Base-by-base conservation (phyloP, 2,888 invertebrate genomes). In the Pollenia labialis region DNA sequence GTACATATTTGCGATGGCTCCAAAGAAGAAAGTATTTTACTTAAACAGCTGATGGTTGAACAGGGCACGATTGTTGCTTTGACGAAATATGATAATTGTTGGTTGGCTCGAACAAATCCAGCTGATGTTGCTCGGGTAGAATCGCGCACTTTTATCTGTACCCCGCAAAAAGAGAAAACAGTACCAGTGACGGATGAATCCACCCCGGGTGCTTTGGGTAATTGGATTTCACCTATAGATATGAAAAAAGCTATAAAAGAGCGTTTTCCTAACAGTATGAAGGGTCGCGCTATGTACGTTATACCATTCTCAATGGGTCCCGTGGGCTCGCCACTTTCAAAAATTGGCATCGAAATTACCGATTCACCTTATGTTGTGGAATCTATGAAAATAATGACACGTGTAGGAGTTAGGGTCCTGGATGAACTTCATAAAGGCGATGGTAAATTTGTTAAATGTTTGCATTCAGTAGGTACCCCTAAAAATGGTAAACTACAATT, bases 251-350 rank as follows among this genome's bases (percentile, higher is more conserved):
- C 97, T 0, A 95, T 99, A 2, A 93, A 95, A 11, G 96, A 97
- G 44, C 94, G 99, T 64, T 99, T 99, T 93, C 97, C 97, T 0
- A 97, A 97, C 16, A 96, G 97, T 91, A 97, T 98, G 98, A 95
- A 95, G 94, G 97, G 97, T 72, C 96, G 99, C 81, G 99, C 98
- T 0, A 99, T 99, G 99, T 99, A 99, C 93, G 97, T 99, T 84
- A 97, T 99, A 85, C 99, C 99, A 11, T 99, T 98, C 94, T 98
- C 98, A 86, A 99, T 99, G 99, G 99, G 99, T 4, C 99, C 99
- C 0, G 95, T 99, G 7, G 97, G 98, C 0, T 98, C 99, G 0
- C 97, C 98, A 0, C 94, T 99, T 4, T 97, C 99, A 16, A 99
- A 99, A 94, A 97, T 99, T 90, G 99, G 99, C n/a, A 96, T 99